phyloP scores from a whole-genome alignment of 2,888 invertebrate species.

The Mythimna albipuncta region DNA sequence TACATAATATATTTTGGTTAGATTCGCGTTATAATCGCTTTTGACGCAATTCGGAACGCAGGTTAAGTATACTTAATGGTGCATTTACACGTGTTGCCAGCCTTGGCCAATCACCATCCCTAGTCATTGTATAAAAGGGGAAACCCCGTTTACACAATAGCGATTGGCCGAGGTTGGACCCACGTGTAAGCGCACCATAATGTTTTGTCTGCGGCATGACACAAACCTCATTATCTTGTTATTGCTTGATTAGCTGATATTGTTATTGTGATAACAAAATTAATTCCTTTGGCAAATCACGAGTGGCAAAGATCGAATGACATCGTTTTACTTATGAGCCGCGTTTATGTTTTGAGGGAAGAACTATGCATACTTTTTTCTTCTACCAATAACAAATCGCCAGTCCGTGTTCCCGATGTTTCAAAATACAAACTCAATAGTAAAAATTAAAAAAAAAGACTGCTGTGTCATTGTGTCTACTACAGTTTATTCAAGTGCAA shows the following conservation, averaged over 20 bases:
- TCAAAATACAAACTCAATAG: not conserved
- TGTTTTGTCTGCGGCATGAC: not conserved
- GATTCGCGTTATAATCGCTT: no score
- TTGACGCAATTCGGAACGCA: no score
- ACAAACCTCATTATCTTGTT: conserved; percentile 13
- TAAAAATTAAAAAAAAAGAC: not conserved
- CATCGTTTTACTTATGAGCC: not conserved
- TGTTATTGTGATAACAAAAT: conserved; percentile 28
- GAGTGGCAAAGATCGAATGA: not conserved
- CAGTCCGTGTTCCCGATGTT: not conserved
- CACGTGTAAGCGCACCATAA: not conserved
- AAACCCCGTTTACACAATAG: no score
- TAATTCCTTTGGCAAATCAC: conserved; percentile 3
- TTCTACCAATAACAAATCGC: not conserved
- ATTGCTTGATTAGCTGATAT: conserved; percentile 19
- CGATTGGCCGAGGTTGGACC: no score
- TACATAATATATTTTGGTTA: no score
- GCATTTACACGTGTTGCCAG: no score
- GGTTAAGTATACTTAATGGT: no score
- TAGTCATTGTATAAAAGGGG: no score
- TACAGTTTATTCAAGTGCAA: conserved; percentile 12
- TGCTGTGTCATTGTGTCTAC: not conserved
- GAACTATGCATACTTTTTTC: no score
- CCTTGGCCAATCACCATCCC: no score
- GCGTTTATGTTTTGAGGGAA: not conserved